These are phyloP conservation scores for Achroia grisella DNA, from an alignment of 1,140 invertebrate genomes.

Conservation along the genomic window DNA sequence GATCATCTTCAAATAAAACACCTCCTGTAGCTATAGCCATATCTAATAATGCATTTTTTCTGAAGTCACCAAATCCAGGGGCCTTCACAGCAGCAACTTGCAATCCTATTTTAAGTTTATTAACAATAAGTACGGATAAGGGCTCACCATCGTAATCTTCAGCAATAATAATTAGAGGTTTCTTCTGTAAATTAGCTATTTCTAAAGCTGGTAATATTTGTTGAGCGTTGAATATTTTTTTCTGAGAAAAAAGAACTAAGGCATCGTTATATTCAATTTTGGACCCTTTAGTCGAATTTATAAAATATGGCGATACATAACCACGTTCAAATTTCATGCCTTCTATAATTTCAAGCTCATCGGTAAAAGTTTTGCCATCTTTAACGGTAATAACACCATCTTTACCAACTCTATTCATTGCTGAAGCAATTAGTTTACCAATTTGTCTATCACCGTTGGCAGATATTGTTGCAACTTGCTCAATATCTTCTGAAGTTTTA, in stretches of 20 bases:
- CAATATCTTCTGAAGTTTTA: conserved; percentile 94
- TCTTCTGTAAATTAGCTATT: conserved; percentile 86
- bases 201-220: conserved; percentile 94
- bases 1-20: conserved; percentile 97
- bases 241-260: conserved; percentile 89
- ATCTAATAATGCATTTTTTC: conserved; percentile 95
- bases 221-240: conserved; percentile 93
- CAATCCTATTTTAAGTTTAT: conserved; percentile 93
- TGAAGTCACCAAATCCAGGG: conserved; percentile 98
- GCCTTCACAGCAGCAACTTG: conserved; percentile 98
- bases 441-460: conserved; percentile 92
- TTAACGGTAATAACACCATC: conserved; percentile 97
- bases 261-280: conserved; percentile 95
- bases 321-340: conserved; percentile 97
- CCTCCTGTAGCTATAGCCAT: conserved; percentile 98
- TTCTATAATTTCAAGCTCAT: conserved; percentile 94
- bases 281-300: conserved; percentile 90
- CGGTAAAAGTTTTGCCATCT: conserved; percentile 93
- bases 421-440: conserved; percentile 90
- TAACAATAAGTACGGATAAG: conserved; percentile 84
- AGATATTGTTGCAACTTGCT: conserved; percentile 97
- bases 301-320: conserved; percentile 98
- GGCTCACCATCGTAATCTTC: conserved; percentile 88
- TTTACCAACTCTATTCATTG: conserved; percentile 94
- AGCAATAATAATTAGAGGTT: conserved; percentile 84